Percentiles rank a stretch among this genome's conserved stretches.
Evolutionary conservation across 2,888 invertebrate species (phyloP).

Genomic region (Tribolium freemani): DNA sequence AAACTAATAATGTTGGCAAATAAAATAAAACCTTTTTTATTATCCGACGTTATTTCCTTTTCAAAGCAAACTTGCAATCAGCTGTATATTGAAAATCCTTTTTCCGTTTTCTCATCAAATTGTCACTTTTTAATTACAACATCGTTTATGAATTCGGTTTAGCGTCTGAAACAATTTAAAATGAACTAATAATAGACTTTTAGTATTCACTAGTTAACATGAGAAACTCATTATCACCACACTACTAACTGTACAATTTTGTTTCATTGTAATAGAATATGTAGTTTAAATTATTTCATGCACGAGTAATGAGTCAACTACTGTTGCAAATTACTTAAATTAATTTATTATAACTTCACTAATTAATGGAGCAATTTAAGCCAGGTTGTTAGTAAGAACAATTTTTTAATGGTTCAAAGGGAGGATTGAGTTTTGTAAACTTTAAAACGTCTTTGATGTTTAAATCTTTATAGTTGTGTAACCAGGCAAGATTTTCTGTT

Average conservation of each 20-base stretch:
- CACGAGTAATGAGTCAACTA: neutral
- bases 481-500: too few species aligned
- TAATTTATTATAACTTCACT: neutral
- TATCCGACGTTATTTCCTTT: neutral
- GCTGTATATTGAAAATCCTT: neutral
- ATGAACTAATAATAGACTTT: neutral
- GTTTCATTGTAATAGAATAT: neutral
- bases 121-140: neutral
- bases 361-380: conserved; percentile 1
- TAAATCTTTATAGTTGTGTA: neutral
- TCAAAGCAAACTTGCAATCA: neutral
- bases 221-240: conserved; percentile 2
- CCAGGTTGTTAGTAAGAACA: neutral
- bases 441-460: too few species aligned
- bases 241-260: neutral
- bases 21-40: conserved; percentile 28
- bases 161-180: neutral
- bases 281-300: neutral
- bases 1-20: conserved; percentile 27
- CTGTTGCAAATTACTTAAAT: neutral
- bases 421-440: neutral
- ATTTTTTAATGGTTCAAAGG: neutral
- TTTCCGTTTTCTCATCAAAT: neutral
- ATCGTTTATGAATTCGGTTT: neutral
- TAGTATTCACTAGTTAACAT: neutral